Evolutionary conservation across 2,888 invertebrate species (phyloP), one percentile per base, ranked within the genome.

Genomic region (Leptopilina myrica): DNA sequence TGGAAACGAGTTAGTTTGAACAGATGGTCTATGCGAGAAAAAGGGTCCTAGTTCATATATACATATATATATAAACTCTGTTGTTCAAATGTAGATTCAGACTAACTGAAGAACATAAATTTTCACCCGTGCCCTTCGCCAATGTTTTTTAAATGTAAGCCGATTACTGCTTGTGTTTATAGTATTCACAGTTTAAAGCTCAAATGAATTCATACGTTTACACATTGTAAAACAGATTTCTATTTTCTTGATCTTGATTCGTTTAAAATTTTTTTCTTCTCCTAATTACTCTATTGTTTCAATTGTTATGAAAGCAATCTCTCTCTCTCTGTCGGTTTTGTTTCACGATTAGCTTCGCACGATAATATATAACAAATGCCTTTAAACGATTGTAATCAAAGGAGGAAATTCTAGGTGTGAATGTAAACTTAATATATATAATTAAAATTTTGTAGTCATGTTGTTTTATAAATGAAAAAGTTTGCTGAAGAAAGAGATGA

Each of bases 1-100:
- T n/a, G 64, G 46, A 75, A 69, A 59, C 66, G 73, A 49, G 77
- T 69, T 77, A 53, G 73, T 76, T 78, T 67, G 78, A 78, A 84
- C 85, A 85, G 84, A 87, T 86, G 86, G 83, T 76, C 73, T 81
- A 49, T 49, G 12, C 77, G 79, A 66, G 65, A 33, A 69, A 62
- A 43, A 64, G 76, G 64, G 76, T 69, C 69, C 69, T 69, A 69
- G 53, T 53, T 9, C 49, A 12, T 43, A 43, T 43, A 33, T 33
- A 33, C 33, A 33, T 33, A 33, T 33, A 26, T 26, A 33, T 33
- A 33, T 33, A 33, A 33, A 33, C 49, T 49, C 67, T 69, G 69
- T 69, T 69, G 69, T 69, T 69, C 69, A 9, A 43, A 53, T 53
- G 33, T 69, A 69, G 69, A 69, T 69, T 69, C 69, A 69, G 26